Base-by-base conservation (phyloP, 1,140 invertebrate genomes). In the Arion vulgaris region DNA sequence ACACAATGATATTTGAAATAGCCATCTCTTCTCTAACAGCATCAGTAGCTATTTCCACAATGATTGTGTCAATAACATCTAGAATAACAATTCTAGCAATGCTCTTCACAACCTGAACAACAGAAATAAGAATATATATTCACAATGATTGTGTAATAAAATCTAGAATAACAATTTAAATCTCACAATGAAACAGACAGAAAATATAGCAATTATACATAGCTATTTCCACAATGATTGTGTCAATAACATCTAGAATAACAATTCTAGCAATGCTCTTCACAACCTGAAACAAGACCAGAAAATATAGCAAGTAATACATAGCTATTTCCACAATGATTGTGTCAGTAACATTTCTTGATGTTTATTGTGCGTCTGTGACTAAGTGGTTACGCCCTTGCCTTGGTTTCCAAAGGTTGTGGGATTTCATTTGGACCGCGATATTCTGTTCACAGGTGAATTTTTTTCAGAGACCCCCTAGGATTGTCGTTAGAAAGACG, bases 191-290 rank as follows among this genome's bases (percentile, higher is more conserved):
- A n/a, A n/a, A n/a, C n/a, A n/a, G n/a, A n/a, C n/a, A n/a, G n/a
- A n/a, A n/a, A n/a, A n/a, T n/a, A n/a, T n/a, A n/a, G n/a, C n/a
- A n/a, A n/a, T n/a, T n/a, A 38, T 81, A 80, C 13, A 72, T 39
- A 23, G 77, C 80, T 26, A 87, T 78, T 34, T 89, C 83, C n/a
- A 45, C 36, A 4, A 79, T 79, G 39, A 86, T 51, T 26, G 87
- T 85, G 85, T 87, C 87, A 75, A 91, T 91, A 4, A 90, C 89
- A 49, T 91, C 90, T 81, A 87, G 87, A 85, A 91, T 91, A 66
- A 92, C 66, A 7, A 86, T 75, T 73, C 87, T 86, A 9, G 89
- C 88, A 11, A 87, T 66, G 0, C 86, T 88, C 69, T 92, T 92
- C 15, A 92, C 85, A 38, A 84, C 83, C 91, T 92, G 84, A 26